A percentile compares a stretch with the other conserved stretches of the same genome.
Conservation (phyloP, 2,888 invertebrate species). For the Yponomeuta malinellus region DNA sequence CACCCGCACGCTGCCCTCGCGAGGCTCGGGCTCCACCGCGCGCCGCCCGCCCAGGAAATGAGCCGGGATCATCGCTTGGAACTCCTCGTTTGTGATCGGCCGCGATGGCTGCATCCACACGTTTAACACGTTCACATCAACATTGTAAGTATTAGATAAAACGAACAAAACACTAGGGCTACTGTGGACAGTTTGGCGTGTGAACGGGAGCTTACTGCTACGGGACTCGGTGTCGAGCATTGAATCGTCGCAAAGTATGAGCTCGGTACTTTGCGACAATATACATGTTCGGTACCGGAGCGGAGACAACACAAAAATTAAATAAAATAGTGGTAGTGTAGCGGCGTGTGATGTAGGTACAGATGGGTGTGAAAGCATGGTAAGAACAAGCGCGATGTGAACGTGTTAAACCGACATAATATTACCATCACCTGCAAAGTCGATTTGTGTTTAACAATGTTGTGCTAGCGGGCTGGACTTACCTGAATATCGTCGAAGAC, state of each 20-base stretch:
- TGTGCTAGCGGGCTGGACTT: constrained; percentile 26
- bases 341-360: constrained; percentile 14
- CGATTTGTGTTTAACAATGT: constrained; percentile 22
- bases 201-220: not conserved
- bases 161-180: constrained; percentile 15
- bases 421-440: constrained; percentile 54
- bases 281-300: constrained; percentile 23
- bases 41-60: constrained; percentile 82
- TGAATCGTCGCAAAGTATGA: constrained; percentile 62
- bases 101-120: constrained; percentile 77
- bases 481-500: constrained; percentile 69
- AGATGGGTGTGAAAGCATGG: constrained; percentile 41
- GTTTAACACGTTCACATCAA: constrained; percentile 71
- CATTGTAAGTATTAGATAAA: constrained; percentile 29
- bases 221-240: constrained; percentile 18
- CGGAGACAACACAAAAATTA: constrained; percentile 12
- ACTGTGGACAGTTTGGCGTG: constrained; percentile 8
- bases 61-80: constrained; percentile 95
- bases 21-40: constrained; percentile 42
- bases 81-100: constrained; percentile 95
- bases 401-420: constrained; percentile 57
- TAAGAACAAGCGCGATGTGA: constrained; percentile 61
- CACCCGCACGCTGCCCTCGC: constrained; percentile 82
- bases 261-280: constrained; percentile 65
- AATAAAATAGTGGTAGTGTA: constrained; percentile 35